A percentile compares a stretch with the other conserved stretches of the same genome.
Conservation (phyloP, 2,888 invertebrate genomes). For the Syritta pipiens region DNA sequence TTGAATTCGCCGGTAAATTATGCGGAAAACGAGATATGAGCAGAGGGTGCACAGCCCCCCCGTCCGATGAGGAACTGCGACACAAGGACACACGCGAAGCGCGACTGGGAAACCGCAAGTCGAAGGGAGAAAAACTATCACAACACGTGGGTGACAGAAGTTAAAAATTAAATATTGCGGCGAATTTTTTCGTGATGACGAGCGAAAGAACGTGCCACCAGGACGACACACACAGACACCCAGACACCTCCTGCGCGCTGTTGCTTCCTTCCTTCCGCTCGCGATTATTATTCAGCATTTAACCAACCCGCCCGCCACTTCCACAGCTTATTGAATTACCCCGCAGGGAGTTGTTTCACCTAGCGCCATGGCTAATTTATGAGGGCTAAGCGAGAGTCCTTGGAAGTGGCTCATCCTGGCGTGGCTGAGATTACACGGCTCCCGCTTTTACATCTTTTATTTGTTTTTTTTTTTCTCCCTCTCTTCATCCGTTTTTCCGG, state of each 20-base stretch:
- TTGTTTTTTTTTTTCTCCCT: no score
- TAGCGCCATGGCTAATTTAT: constrained; percentile 20
- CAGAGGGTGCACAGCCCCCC: no score
- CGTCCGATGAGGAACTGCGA: no score
- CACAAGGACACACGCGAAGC: no score
- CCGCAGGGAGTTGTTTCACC: constrained; percentile 17
- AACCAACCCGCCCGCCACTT: not conserved
- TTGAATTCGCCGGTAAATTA: constrained; percentile 21
- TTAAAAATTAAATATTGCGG: not conserved
- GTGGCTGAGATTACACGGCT: constrained; percentile 10
- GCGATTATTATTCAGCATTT: constrained; percentile 32
- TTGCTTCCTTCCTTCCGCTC: not conserved
- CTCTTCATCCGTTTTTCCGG: constrained; percentile 17
- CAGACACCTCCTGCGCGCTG: not conserved
- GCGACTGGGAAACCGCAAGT: no score
- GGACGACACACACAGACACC: not conserved
- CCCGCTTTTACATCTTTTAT: constrained; percentile 4
- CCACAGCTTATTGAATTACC: constrained; percentile 42
- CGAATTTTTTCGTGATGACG: not conserved
- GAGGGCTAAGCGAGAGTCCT: constrained; percentile 5
- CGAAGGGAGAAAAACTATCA: not conserved
- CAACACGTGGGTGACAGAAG: not conserved
- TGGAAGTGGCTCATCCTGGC: not conserved
- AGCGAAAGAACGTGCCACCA: constrained; percentile 9
- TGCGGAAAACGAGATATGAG: constrained; percentile 12